Evolutionary conservation across 2,797 vertebrate genomes (phyloP).

Genomic region (Phoeniculus purpureus): DNA sequence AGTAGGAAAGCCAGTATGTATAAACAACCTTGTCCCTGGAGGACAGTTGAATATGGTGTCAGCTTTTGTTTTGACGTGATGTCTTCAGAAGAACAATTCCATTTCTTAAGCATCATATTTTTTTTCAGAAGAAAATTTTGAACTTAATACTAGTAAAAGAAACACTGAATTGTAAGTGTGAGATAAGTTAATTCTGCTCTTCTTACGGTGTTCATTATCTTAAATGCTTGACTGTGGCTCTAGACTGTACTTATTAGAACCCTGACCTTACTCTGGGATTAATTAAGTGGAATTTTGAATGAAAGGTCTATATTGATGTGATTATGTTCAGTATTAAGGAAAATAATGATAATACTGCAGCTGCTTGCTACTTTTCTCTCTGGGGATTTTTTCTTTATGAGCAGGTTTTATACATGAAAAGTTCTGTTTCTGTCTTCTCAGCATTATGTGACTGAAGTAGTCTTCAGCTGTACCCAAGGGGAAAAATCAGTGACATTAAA

Average conservation of each 20-base stretch:
- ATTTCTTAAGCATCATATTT: not conserved
- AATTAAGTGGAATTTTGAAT: constrained; percentile 33
- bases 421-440: not conserved
- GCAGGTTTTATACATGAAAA: not conserved
- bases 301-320: not conserved
- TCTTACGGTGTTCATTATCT: too few species aligned
- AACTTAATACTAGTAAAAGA: not conserved
- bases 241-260: not conserved
- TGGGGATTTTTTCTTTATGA: not conserved
- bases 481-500: not conserved
- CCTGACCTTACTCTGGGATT: constrained; percentile 27
- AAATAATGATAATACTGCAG: constrained; percentile 27
- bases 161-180: not conserved
- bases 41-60: not conserved
- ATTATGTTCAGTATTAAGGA: constrained; percentile 16
- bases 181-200: not conserved
- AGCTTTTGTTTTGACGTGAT: too few species aligned
- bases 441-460: not conserved
- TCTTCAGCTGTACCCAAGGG: not conserved
- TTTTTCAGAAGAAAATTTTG: not conserved
- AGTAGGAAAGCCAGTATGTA: not conserved
- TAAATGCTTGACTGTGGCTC: not conserved
- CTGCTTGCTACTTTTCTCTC: not conserved
- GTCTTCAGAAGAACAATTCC: not conserved
- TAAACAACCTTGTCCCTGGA: not conserved